Evolutionary conservation across 2,797 vertebrate species (phyloP).

Genomic region (Echeneis naucrates): DNA sequence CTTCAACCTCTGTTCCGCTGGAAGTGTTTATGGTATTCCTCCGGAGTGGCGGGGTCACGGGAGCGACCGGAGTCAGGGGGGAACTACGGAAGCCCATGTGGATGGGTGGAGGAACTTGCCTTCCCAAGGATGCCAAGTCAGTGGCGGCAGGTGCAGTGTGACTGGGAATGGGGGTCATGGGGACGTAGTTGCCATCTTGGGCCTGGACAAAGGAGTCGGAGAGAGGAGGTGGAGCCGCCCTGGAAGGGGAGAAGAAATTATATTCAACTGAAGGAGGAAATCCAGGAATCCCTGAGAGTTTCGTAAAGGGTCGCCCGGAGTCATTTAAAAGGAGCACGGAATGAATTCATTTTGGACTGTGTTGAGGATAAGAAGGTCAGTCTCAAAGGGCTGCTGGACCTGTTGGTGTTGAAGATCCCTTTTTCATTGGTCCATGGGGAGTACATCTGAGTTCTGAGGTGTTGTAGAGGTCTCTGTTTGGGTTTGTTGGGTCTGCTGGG

Average conservation of each 20-base stretch:
- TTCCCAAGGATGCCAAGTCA: conserved; percentile 88
- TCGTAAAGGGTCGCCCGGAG: neutral
- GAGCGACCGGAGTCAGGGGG: conserved; percentile 6
- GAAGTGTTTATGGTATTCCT: conserved; percentile 76
- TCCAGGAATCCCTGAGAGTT: neutral
- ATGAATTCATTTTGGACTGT: neutral
- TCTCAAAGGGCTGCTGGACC: neutral
- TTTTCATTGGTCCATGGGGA: no score
- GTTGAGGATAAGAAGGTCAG: neutral
- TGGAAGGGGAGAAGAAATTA: conserved; percentile 29
- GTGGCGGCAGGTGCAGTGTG: conserved; percentile 50
- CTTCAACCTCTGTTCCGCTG: conserved; percentile 76
- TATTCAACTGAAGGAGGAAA: neutral
- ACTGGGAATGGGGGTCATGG: conserved; percentile 88
- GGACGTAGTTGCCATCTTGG: conserved; percentile 90
- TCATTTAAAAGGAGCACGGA: neutral
- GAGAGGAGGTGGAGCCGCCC: conserved; percentile 76
- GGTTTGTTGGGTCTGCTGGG: no score
- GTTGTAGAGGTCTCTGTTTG: no score
- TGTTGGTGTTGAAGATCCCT: no score
- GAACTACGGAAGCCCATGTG: conserved; percentile 90
- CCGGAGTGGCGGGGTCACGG: conserved; percentile 75
- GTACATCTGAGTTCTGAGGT: no score
- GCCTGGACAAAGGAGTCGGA: conserved; percentile 77
- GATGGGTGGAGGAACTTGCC: conserved; percentile 91